Base-by-base conservation (phyloP, 2,888 invertebrate species). In the Cotesia congregata region DNA sequence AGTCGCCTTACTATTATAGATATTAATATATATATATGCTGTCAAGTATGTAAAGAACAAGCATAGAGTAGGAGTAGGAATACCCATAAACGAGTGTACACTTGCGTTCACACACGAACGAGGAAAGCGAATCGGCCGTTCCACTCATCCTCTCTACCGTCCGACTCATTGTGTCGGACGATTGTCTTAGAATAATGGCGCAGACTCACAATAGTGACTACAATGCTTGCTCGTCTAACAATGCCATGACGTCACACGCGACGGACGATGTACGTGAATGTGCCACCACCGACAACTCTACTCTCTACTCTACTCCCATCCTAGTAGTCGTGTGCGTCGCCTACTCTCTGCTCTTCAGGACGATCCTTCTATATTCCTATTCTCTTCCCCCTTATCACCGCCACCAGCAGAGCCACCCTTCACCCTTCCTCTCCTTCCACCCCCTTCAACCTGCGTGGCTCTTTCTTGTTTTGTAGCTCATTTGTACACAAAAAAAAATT, bases 181-280 rank as follows among this genome's bases (percentile, higher is more conserved):
- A 89, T 89, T 89, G 89, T 89, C 89, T 89, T 89, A 89, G 89
- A 89, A 89, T 89, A 89, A 89, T 89, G 88, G 89, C 88, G 86
- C 86, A 87, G 89, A 88, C 89, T 89, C 89, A 89, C 89, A 89
- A 89, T 88, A 89, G 89, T 89, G 88, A 89, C 87, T 89, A 89
- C 89, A 89, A 89, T 89, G 89, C 89, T 89, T 87, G 88, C 89
- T 88, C 88, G 87, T 89, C 89, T 88, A 89, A 89, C 89, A 89
- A 89, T 89, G 88, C 88, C 85, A 86, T 88, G 88, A 88, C 88
- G 88, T 87, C 88, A 88, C 88, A 88, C 86, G 85, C 86, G 85
- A 80, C 79, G 79, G 75, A 76, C 77, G 74, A 68, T 86, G 85
- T 86, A 85, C 85, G 86, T 86, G 87, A 86, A 87, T 87, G 86